Base-by-base conservation (phyloP, 2,888 invertebrate species). In the Gonocerus acuteangulatus region DNA sequence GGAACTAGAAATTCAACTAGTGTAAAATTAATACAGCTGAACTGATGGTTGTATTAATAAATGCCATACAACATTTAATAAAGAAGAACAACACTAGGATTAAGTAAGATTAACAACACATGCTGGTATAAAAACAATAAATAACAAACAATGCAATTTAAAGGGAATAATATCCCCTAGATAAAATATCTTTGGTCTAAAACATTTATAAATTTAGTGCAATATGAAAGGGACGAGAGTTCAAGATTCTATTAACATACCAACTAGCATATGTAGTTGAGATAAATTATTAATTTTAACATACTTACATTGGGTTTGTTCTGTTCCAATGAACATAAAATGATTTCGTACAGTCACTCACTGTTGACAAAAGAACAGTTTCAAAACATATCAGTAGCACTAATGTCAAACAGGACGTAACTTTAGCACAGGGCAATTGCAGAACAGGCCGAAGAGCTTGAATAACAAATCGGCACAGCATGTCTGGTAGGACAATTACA, bases 261-360 rank as follows among this genome's bases (percentile, higher is more conserved):
- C 3, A 7, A 42, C 13, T 42, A 42, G n/a, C 44, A 42, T 42
- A 42, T 13, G 18, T 42, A 95, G 83, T 82, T 80, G 80, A 68
- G 77, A 15, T 15, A 22, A 54, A 27, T 23, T 19, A 57, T 21
- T 3, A 57, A 2, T 42, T 22, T 19, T n/a, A 44, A 56, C 62
- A 52, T 67, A 79, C 81, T 80, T 77, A 81, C 81, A 90, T 90
- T 74, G 89, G 89, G 75, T 90, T 90, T 68, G 89, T 87, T 69
- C 89, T 89, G 79, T 90, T 90, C 90, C 90, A 90, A 73, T 90
- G 89, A 77, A 90, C 88, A 77, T 85, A 87, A 77, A 88, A 88
- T 61, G 86, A 84, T 75, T 89, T 88, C 65, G 87, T 86, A 77
- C 87, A 86, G 74, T 86, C 86, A 72, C 82, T 84, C 71, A 79